These are phyloP conservation scores for Xestia xanthographa DNA, from an alignment of 2,888 invertebrate genomes.

Conservation along the genomic window DNA sequence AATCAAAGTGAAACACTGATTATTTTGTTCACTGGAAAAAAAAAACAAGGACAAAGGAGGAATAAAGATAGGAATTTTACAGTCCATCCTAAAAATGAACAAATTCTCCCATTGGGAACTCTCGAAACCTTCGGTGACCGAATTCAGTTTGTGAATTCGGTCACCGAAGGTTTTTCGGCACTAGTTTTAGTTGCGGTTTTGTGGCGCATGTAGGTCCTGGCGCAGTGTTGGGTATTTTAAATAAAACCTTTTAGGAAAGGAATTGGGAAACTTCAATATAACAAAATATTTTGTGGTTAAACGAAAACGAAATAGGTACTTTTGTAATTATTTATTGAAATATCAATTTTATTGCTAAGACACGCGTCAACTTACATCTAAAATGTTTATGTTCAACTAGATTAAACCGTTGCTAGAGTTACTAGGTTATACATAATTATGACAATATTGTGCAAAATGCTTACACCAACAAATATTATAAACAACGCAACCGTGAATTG, in stretches of 20 bases:
- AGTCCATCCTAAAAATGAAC: slow-evolving; percentile 27
- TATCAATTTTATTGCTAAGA: neutral
- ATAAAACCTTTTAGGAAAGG: neutral
- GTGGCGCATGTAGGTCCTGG: neutral
- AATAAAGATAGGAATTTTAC: slow-evolving; percentile 33
- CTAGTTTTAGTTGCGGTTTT: slow-evolving; percentile 23
- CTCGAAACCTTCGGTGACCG: no score
- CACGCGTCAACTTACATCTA: neutral
- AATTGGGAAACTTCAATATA: neutral
- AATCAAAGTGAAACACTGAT: neutral
- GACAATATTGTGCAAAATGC: neutral
- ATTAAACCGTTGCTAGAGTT: neutral
- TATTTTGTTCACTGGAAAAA: neutral
- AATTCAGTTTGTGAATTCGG: no score
- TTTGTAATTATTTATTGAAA: neutral
- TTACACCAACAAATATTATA: neutral
- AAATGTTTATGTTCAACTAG: neutral
- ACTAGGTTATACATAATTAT: neutral
- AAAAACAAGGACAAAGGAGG: neutral
- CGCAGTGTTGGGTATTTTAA: neutral
- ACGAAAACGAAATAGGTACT: neutral
- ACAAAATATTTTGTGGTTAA: neutral
- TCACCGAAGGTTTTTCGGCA: slow-evolving; percentile 23
- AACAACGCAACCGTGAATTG: neutral
- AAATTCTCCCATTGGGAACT: slow-evolving; percentile 7